A percentile compares a stretch with the other conserved stretches of the same genome.
phyloP scores from a whole-genome alignment of 2,113 vertebrate genomes.

The Salvator merianae region DNA sequence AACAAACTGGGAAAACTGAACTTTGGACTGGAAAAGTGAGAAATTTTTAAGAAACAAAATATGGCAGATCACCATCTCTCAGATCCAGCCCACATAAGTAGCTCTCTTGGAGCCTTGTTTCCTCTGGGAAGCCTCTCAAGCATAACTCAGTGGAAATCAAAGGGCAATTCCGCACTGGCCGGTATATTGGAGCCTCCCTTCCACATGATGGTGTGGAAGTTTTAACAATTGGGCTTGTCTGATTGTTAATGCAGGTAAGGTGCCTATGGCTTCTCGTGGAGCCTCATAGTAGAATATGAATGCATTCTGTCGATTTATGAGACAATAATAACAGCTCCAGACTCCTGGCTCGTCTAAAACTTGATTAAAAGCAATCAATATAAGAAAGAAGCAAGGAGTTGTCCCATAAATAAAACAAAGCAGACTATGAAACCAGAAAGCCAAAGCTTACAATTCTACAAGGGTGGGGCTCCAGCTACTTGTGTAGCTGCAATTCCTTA shows the following conservation, averaged over 20 bases:
- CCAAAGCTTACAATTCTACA: neutral
- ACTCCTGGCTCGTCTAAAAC: slow-evolving; percentile 7
- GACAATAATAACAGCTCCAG: neutral
- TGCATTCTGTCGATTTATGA: slow-evolving; percentile 5
- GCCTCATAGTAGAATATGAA: neutral
- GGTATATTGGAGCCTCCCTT: too few relatives aligned
- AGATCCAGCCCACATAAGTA: too few relatives aligned
- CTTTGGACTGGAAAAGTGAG: too few relatives aligned
- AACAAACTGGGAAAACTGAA: too few relatives aligned
- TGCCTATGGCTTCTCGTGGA: neutral
- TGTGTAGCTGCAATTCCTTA: neutral
- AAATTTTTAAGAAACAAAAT: too few relatives aligned
- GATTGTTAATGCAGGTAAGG: neutral
- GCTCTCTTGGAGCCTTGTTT: too few relatives aligned
- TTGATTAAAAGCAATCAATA: slow-evolving; percentile 21
- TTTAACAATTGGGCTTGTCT: neutral
- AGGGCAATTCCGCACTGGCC: too few relatives aligned
- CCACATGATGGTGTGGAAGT: neutral
- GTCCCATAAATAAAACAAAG: slow-evolving; percentile 12
- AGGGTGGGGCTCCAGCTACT: neutral
- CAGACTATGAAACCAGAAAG: neutral
- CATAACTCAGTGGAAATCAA: too few relatives aligned
- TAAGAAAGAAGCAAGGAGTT: neutral
- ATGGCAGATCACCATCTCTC: too few relatives aligned
- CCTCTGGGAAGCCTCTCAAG: too few relatives aligned